Evolutionary conservation across 1,140 invertebrate species (phyloP).

Genomic region (Procambarus virginalis): DNA sequence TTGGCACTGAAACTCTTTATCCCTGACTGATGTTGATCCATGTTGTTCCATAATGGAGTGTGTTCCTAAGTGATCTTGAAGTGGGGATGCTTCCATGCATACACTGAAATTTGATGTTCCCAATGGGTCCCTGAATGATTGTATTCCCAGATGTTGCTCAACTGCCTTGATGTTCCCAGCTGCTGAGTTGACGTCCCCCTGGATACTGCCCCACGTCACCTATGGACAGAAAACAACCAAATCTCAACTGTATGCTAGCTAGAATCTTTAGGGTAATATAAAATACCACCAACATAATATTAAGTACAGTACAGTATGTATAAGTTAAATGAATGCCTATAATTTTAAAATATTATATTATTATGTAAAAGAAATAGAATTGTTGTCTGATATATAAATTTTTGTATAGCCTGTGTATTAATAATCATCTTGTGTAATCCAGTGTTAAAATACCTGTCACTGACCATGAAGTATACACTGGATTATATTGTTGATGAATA

Average conservation of each 20-base stretch:
- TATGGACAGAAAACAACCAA: slow-evolving; percentile 52
- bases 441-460: no score
- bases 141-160: slow-evolving; percentile 38
- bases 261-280: background rate
- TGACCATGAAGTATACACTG: no score
- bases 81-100: slow-evolving; percentile 7
- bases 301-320: background rate
- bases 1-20: slow-evolving; percentile 38
- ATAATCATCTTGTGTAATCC: no score
- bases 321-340: no score
- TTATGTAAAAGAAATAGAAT: no score
- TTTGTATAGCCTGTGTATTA: no score
- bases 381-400: no score
- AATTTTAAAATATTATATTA: no score
- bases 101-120: background rate
- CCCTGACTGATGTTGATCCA: background rate
- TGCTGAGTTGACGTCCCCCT: slow-evolving; percentile 25
- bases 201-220: slow-evolving; percentile 54
- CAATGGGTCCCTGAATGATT: slow-evolving; percentile 20
- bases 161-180: slow-evolving; percentile 15
- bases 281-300: background rate
- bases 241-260: slow-evolving; percentile 29
- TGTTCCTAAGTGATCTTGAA: slow-evolving; percentile 5
- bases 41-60: slow-evolving; percentile 16
- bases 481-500: no score